Conservation (phyloP, 1,140 invertebrate species). For the Chymomyza costata region DNA sequence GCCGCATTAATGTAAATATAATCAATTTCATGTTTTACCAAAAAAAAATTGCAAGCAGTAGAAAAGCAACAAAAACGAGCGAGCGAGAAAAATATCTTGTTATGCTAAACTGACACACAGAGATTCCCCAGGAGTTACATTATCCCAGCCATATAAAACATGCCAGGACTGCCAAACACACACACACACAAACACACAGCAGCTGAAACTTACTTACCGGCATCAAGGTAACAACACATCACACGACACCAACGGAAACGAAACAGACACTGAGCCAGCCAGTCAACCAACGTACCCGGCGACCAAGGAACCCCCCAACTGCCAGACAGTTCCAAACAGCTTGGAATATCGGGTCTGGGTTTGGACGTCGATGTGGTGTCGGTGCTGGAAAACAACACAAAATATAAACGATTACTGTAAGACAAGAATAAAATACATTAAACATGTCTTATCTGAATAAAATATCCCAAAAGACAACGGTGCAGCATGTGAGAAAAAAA, state of each 20-base stretch:
- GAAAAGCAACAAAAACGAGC: constrained; percentile 16
- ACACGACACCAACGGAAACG: constrained; percentile 46
- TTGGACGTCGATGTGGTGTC: no score
- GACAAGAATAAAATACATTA: constrained; percentile 72
- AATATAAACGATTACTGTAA: constrained; percentile 74
- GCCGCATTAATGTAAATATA: constrained; percentile 72
- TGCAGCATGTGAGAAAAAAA: constrained; percentile 30
- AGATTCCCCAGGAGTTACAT: constrained; percentile 72
- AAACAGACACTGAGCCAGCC: constrained; percentile 48
- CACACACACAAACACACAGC: constrained; percentile 15
- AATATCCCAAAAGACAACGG: constrained; percentile 72
- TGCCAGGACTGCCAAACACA: constrained; percentile 23
- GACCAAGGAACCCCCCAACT: no score
- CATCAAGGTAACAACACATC: constrained; percentile 56
- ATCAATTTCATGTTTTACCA: constrained; percentile 71
- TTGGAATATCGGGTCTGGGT: no score
- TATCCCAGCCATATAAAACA: constrained; percentile 35
- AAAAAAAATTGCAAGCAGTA: constrained; percentile 44
- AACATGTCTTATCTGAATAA: constrained; percentile 74
- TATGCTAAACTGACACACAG: constrained; percentile 73
- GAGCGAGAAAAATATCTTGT: constrained; percentile 64
- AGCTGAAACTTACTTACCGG: constrained; percentile 18
- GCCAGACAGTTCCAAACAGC: no score
- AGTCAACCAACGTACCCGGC: no score
- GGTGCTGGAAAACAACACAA: constrained; percentile 34